Evolutionary conservation across 2,113 vertebrate genomes (phyloP).

Genomic region (Oryzias javanicus): DNA sequence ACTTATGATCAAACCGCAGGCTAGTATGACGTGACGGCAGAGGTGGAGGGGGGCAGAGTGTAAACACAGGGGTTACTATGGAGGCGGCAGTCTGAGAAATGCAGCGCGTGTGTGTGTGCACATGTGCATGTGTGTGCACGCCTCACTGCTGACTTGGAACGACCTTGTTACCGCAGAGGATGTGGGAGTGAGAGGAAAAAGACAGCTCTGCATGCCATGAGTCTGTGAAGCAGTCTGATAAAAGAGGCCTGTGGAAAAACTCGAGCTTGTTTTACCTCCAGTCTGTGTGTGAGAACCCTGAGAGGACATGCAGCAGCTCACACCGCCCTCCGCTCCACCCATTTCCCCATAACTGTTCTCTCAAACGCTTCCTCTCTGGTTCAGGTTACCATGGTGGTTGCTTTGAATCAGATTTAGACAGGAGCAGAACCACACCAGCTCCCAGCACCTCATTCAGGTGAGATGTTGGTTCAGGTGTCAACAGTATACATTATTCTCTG

Average conservation of each 20-base stretch:
- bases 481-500: conserved; percentile 22
- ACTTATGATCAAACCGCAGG: conserved; percentile 70
- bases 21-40: conserved; percentile 43
- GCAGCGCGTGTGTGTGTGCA: conserved; percentile 27
- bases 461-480: conserved; percentile 2
- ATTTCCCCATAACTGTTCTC: conserved; percentile 56
- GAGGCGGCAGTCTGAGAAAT: conserved; percentile 35
- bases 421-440: conserved; percentile 46
- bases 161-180: conserved; percentile 70
- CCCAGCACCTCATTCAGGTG: conserved; percentile 4
- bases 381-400: conserved; percentile 48
- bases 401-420: conserved; percentile 62
- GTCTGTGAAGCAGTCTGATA: conserved; percentile 36
- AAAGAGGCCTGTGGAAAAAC: conserved; percentile 45
- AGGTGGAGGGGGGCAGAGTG: conserved; percentile 21
- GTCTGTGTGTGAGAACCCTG: not conserved
- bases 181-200: conserved; percentile 66
- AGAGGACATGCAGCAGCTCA: not conserved
- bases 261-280: not conserved
- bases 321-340: conserved; percentile 18
- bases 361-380: conserved; percentile 19
- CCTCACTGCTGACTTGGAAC: conserved; percentile 57
- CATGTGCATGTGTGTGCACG: conserved; percentile 31
- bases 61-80: conserved; percentile 65
- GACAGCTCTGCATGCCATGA: conserved; percentile 50